Base-by-base conservation (phyloP, 2,888 invertebrate species). In the Itoplectis maculator region DNA sequence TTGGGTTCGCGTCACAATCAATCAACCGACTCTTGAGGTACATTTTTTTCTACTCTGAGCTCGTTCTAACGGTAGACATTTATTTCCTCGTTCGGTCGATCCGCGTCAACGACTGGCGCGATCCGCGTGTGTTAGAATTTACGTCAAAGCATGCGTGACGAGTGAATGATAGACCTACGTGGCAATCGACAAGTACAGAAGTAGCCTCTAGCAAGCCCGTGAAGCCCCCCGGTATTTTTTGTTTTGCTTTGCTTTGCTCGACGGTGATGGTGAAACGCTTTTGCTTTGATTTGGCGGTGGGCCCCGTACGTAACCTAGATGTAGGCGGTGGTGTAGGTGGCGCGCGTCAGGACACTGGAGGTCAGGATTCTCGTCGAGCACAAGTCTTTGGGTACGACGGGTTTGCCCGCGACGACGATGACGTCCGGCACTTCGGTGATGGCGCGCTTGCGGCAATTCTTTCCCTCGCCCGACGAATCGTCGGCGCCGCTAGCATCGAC, bases 271-370 rank as follows among this genome's bases (percentile, higher is more conserved):
- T 86, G 84, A 85, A 86, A 86, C 85, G 86, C 84, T 79, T 59
- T 68, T 68, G 42, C 49, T 51, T 68, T 47, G 29, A 70, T 81
- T 73, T 65, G 61, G 65, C 74, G 70, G 78, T 81, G 82, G 73
- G 70, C 85, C 86, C 86, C 86, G 85, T 86, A 85, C 85, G 87
- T 85, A 87, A 88, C 87, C 89, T 90, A 92, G 86, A 92, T 92
- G 87, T 92, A 92, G 89, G 91, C 91, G 84, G 92, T 92, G 89
- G 92, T 92, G 88, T 92, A 92, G 87, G 91, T 92, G 84, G 92
- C 88, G 85, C 92, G 91, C 88, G 90, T 91, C 85, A 90, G 90
- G 91, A 89, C 88, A 89, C 89, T 91, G 89, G 91, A 90, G 68
- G 89, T 91, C 84, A 89, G 89, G 89, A 91, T 88, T 85, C 89